These are phyloP conservation scores for Helarctos malayanus DNA, from an alignment of 2,797 vertebrate species.

Conservation along the genomic window DNA sequence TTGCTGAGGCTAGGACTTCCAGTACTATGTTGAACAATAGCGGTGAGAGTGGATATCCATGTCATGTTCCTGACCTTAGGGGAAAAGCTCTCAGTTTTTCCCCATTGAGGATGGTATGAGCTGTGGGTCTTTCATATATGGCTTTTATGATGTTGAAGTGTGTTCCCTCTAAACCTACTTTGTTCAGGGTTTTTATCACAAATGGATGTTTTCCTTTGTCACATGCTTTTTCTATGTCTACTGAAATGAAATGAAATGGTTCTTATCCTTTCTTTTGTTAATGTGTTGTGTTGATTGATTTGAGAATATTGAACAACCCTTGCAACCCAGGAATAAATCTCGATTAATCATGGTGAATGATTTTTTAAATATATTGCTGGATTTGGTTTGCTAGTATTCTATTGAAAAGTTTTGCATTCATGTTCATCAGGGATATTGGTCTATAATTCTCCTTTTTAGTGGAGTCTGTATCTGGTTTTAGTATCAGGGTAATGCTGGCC, in stretches of 20 bases:
- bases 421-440: neutral
- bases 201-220: neutral
- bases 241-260: neutral
- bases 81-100: neutral
- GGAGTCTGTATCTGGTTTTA: neutral
- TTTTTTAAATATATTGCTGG: neutral
- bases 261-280: neutral
- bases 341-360: neutral
- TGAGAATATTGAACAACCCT: neutral
- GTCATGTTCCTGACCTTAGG: neutral
- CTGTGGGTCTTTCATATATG: neutral
- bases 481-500: neutral
- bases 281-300: neutral
- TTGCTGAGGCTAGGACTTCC: neutral
- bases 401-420: neutral
- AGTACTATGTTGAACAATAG: neutral
- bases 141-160: neutral
- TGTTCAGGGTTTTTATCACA: neutral
- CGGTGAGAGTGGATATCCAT: neutral
- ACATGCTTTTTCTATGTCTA: neutral
- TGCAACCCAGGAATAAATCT: neutral
- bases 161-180: neutral
- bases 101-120: neutral
- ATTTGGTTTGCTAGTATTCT: neutral
- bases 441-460: neutral